Evolutionary conservation across 2,888 invertebrate species (phyloP).

Genomic region (Plusia festucae): DNA sequence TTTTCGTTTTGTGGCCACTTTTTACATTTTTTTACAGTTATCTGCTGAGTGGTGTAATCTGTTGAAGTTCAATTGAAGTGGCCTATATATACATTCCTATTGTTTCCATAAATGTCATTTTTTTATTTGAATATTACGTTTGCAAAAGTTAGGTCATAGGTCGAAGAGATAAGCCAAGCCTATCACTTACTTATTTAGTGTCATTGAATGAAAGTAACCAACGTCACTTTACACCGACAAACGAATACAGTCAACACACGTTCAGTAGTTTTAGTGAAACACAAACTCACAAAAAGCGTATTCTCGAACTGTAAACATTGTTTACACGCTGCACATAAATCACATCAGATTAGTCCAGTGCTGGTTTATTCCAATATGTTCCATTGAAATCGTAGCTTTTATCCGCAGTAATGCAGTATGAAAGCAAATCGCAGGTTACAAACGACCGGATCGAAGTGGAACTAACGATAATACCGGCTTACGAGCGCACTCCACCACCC

Average conservation of each 20-base stretch:
- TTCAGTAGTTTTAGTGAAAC: background rate
- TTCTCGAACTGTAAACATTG: background rate
- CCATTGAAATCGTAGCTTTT: slow-evolving; percentile 23
- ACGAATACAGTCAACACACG: background rate
- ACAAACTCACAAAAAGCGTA: background rate
- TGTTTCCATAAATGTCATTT: background rate
- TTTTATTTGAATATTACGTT: too few relatives aligned
- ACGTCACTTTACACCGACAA: background rate
- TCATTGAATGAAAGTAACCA: too few relatives aligned
- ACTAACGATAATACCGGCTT: slow-evolving; percentile 44
- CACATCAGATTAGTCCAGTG: slow-evolving; percentile 11
- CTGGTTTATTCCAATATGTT: slow-evolving; percentile 21
- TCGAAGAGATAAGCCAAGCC: too few relatives aligned
- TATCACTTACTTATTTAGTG: too few relatives aligned
- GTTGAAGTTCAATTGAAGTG: background rate
- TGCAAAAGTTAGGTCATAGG: too few relatives aligned
- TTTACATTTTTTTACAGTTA: slow-evolving; percentile 6
- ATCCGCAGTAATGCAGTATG: slow-evolving; percentile 39
- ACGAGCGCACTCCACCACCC: slow-evolving; percentile 21
- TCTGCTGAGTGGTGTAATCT: slow-evolving; percentile 1
- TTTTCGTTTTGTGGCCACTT: slow-evolving; percentile 16
- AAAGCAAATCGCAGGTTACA: slow-evolving; percentile 49
- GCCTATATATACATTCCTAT: background rate
- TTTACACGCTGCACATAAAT: slow-evolving; percentile 12
- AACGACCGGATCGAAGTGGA: slow-evolving; percentile 45